These are phyloP conservation scores for Leptopilina boulardi DNA, from an alignment of 1,140 invertebrate genomes.

Conservation along the genomic window DNA sequence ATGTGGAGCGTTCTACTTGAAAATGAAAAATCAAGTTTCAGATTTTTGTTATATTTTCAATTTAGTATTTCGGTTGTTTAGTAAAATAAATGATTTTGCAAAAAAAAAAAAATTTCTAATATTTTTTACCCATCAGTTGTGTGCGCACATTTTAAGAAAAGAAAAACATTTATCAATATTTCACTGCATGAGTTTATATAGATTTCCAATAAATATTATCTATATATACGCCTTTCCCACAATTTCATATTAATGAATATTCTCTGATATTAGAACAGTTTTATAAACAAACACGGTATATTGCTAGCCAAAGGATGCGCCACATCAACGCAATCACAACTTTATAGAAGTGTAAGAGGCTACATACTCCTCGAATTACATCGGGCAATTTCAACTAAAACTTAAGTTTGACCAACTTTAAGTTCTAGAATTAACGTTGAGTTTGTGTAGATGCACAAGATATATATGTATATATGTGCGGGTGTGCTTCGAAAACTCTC, in stretches of 20 bases:
- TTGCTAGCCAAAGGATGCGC: neutral
- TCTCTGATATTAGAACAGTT: neutral
- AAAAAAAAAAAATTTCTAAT: too few relatives aligned
- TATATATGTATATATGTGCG: too few relatives aligned
- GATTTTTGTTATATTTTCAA: neutral
- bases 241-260: neutral
- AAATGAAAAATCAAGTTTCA: neutral
- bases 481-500: neutral
- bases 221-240: neutral
- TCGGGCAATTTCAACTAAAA: slow-evolving; percentile 44
- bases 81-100: too few relatives aligned
- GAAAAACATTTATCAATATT: too few relatives aligned
- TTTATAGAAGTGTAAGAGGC: slow-evolving; percentile 26
- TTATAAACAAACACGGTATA: neutral
- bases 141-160: too few relatives aligned
- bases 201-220: neutral
- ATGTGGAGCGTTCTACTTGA: too few relatives aligned
- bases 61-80: too few relatives aligned
- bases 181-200: neutral
- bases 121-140: too few relatives aligned
- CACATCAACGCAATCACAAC: slow-evolving; percentile 1
- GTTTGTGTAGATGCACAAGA: slow-evolving; percentile 4
- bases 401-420: slow-evolving; percentile 48
- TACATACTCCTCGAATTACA: slow-evolving; percentile 35
- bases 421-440: slow-evolving; percentile 43